Evolutionary conservation across 1,140 invertebrate genomes (phyloP), one percentile per base, ranked within the genome.

Genomic region (Pentalonia nigronervosa): DNA sequence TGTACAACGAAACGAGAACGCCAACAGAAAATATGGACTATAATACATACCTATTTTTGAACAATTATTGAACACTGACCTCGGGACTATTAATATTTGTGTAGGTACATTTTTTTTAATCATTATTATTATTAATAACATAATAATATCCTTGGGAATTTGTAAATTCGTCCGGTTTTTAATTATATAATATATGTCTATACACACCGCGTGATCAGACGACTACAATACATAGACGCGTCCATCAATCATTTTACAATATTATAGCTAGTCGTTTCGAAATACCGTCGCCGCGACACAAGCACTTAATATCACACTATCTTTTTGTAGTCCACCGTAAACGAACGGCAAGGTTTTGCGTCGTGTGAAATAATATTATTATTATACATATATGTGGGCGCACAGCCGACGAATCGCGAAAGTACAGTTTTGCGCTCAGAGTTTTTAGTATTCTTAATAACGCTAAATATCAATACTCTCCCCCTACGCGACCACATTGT

Each of bases 381-480:
- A 76, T 53, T 76, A 53, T 53, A 76, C 60, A 76, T 76, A n/a
- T n/a, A 76, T 76, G 60, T 76, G 60, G 60, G 60, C 60, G n/a
- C 60, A 76, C 60, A 76, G n/a, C 21, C 47, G 87, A 53, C n/a
- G 53, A 56, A 45, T 41, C 21, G 88, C 21, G 36, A 41, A 90
- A 56, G 53, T 60, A 60, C 48, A 88, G 41, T 90, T 60, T 56
- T 90, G 41, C 23, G 91, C 76, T n/a, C 60, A 76, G 67, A 84
- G 76, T 92, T 92, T 92, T 92, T 92, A 84, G 91, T 84, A 76
- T 76, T 53, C 76, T 92, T 92, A 92, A 92, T 92, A 84, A 92
- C 30, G 91, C n/a, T 92, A 92, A 92, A 92, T 92, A 92, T 92
- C 91, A 92, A 92, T 92, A 92, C 76, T 92, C 91, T 84, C 76